Percentiles rank a stretch among this genome's conserved stretches.
Evolutionary conservation across 2,797 vertebrate genomes (phyloP).

Genomic region (Molothrus aeneus): DNA sequence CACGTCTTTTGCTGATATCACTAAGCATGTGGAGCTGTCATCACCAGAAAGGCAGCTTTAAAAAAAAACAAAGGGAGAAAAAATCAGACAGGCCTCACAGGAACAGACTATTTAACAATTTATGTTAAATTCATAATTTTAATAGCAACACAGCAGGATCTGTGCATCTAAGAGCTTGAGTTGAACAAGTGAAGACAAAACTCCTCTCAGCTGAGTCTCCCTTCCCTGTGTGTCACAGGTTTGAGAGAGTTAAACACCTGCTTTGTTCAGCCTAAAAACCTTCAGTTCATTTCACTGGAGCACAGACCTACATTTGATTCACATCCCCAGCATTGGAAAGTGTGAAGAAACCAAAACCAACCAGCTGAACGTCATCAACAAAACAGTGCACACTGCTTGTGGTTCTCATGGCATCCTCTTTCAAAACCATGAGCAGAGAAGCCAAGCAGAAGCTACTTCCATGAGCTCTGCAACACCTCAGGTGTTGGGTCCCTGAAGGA

Average conservation of each 20-base stretch:
- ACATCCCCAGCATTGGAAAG: not conserved
- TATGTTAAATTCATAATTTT: not conserved
- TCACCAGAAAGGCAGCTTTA: conserved; percentile 90
- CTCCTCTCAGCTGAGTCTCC: not conserved
- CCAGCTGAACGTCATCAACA: not conserved
- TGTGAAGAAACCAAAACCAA: not conserved
- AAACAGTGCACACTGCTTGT: fast-evolving
- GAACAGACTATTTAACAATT: not conserved
- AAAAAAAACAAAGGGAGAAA: not conserved
- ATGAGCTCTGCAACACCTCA: not conserved
- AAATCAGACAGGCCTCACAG: not conserved
- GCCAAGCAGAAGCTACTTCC: not conserved
- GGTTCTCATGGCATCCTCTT: not conserved
- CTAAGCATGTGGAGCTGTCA: conserved; percentile 88
- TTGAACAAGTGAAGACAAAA: not conserved
- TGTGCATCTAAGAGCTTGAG: not conserved
- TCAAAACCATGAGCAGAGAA: not conserved
- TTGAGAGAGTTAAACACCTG: not conserved
- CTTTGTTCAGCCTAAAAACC: not conserved
- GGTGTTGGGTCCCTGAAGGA: not conserved
- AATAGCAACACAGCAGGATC: not conserved
- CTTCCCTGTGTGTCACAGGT: fast-evolving
- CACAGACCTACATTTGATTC: not conserved
- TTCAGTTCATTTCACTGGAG: not conserved
- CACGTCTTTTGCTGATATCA: conserved; percentile 90